These are phyloP conservation scores for Pipra filicauda DNA, from an alignment of 2,113 vertebrate species.

Conservation along the genomic window DNA sequence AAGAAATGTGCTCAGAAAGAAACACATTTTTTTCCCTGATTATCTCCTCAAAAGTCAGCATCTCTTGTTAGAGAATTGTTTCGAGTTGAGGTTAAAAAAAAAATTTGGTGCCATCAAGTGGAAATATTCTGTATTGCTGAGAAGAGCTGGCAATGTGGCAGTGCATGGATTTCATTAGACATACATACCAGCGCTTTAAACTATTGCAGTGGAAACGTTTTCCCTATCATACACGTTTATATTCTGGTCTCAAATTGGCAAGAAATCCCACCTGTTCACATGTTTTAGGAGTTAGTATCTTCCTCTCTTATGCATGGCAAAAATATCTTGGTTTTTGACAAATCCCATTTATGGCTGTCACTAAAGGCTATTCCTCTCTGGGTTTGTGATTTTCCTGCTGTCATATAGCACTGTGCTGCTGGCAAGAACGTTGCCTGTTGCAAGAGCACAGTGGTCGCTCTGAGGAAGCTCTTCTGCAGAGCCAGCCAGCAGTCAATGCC, in stretches of 20 bases:
- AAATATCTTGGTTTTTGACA: not conserved
- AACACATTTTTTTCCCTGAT: not conserved
- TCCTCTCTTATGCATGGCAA: not conserved
- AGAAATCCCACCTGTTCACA: not conserved
- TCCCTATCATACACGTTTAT: not conserved
- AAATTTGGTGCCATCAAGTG: constrained; percentile 77
- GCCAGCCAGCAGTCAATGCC: not conserved
- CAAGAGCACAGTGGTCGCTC: not conserved
- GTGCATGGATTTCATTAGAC: not conserved
- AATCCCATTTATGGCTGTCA: not conserved
- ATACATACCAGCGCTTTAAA: not conserved
- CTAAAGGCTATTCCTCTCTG: not conserved
- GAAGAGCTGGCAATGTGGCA: not conserved
- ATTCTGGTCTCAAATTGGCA: not conserved
- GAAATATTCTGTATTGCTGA: constrained; percentile 49
- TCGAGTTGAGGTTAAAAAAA: constrained; percentile 39
- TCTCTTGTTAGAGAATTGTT: not conserved
- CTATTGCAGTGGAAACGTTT: not conserved
- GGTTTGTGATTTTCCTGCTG: not conserved
- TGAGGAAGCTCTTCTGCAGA: not conserved
- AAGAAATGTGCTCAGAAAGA: not conserved
- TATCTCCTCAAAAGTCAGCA: not conserved
- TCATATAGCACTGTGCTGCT: not conserved
- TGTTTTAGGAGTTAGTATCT: not conserved
- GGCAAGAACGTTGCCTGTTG: not conserved